A percentile compares a stretch with the other conserved stretches of the same genome.
phyloP scores from a whole-genome alignment of 2,888 invertebrate genomes.

The Adelphocoris suturalis region DNA sequence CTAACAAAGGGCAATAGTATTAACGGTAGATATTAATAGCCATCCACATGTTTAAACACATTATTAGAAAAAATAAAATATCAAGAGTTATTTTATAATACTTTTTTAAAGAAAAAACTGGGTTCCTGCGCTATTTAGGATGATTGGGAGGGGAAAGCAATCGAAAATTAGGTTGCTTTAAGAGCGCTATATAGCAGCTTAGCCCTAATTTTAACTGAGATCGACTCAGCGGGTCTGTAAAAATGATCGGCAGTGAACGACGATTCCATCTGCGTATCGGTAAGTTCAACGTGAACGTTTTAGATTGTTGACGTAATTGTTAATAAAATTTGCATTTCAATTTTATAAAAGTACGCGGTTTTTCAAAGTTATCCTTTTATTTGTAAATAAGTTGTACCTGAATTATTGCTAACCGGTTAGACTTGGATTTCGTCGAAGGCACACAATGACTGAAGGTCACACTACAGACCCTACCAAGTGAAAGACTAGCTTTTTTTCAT shows the following conservation, averaged over 20 bases:
- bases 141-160: conserved; percentile 12
- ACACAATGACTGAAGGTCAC: neutral
- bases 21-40: neutral
- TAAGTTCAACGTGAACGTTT: neutral
- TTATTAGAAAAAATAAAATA: conserved; percentile 14
- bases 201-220: neutral
- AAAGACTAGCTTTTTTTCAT: conserved; percentile 6
- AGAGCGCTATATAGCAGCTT: neutral
- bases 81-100: conserved; percentile 38
- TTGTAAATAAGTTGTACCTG: neutral
- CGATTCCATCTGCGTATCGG: neutral
- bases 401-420: conserved; percentile 20
- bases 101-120: neutral
- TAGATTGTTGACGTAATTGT: neutral
- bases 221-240: conserved; percentile 22
- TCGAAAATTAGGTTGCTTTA: neutral
- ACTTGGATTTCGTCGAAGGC: conserved; percentile 33
- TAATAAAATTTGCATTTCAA: neutral
- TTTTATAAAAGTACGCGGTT: neutral
- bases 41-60: neutral
- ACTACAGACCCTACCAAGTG: conserved; percentile 23
- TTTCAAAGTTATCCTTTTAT: neutral
- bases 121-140: conserved; percentile 1
- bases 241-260: neutral
- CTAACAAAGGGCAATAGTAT: neutral